Conservation (phyloP, 2,797 vertebrate species). For the Rhinogobio ventralis region DNA sequence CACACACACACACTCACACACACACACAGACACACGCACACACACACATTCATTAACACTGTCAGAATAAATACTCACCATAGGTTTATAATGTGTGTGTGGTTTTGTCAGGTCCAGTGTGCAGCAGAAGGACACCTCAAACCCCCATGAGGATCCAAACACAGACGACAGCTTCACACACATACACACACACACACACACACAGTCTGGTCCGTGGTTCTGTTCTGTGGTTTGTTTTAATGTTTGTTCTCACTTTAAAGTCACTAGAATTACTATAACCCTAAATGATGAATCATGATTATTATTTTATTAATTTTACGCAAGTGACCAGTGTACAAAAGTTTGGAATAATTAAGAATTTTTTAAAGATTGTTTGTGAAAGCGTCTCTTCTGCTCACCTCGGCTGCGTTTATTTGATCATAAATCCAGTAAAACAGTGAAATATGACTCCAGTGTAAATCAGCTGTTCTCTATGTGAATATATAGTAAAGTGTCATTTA, state of each 20-base stretch:
- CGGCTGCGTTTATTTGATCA: not conserved
- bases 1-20: not conserved
- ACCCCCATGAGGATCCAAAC: conserved; percentile 70
- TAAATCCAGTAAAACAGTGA: not conserved
- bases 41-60: not conserved
- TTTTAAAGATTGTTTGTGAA: too few relatives aligned
- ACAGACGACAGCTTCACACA: conserved; percentile 48
- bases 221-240: too few relatives aligned
- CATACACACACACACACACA: not conserved
- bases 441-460: too few relatives aligned
- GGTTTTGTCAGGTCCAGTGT: not conserved
- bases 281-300: too few relatives aligned
- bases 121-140: conserved; percentile 66
- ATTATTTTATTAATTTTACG: not conserved
- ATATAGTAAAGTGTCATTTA: too few relatives aligned
- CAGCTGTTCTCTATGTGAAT: too few relatives aligned
- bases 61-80: not conserved
- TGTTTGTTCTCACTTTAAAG: too few relatives aligned
- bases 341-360: too few relatives aligned
- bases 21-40: conserved; percentile 34
- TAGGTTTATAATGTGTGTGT: not conserved
- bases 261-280: not conserved
- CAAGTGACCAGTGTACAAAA: not conserved
- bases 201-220: too few relatives aligned
- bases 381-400: too few relatives aligned